These are phyloP conservation scores for Crossocerus cetratus DNA, from an alignment of 2,888 invertebrate species.

Conservation along the genomic window DNA sequence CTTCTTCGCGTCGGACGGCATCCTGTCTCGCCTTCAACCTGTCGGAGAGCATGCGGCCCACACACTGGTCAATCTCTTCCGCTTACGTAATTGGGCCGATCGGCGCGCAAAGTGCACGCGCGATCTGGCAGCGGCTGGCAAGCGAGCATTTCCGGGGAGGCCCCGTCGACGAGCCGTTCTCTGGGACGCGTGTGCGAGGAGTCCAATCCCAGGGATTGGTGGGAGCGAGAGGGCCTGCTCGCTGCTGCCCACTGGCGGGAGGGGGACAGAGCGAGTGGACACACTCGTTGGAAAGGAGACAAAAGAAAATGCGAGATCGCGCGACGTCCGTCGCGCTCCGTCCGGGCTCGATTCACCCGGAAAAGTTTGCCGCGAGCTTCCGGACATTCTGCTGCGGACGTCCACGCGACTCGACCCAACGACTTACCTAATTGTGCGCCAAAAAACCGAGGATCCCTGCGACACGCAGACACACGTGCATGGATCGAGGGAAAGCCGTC, in stretches of 20 bases:
- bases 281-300: constrained; percentile 21
- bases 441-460: constrained; percentile 63
- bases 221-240: not conserved
- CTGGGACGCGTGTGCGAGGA: not conserved
- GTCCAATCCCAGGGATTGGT: not conserved
- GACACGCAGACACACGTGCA: constrained; percentile 58
- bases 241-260: not conserved
- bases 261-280: constrained; percentile 5
- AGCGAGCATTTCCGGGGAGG: too few relatives aligned
- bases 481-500: constrained; percentile 48
- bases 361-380: too few relatives aligned
- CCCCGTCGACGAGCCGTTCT: not conserved
- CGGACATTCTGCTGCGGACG: too few relatives aligned
- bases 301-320: constrained; percentile 20
- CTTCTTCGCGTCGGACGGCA: constrained; percentile 99
- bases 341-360: too few relatives aligned
- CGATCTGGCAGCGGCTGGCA: too few relatives aligned
- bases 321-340: not conserved
- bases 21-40: constrained; percentile 74
- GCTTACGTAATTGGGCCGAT: not conserved
- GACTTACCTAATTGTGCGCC: constrained; percentile 69
- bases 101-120: not conserved
- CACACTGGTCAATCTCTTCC: constrained; percentile 6
- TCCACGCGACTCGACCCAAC: constrained; percentile 8
- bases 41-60: constrained; percentile 24